Percentiles rank a stretch among this genome's conserved stretches.
These are phyloP conservation scores for Drosophila gunungcola DNA, from an alignment of 1,140 invertebrate genomes.

Conservation along the genomic window DNA sequence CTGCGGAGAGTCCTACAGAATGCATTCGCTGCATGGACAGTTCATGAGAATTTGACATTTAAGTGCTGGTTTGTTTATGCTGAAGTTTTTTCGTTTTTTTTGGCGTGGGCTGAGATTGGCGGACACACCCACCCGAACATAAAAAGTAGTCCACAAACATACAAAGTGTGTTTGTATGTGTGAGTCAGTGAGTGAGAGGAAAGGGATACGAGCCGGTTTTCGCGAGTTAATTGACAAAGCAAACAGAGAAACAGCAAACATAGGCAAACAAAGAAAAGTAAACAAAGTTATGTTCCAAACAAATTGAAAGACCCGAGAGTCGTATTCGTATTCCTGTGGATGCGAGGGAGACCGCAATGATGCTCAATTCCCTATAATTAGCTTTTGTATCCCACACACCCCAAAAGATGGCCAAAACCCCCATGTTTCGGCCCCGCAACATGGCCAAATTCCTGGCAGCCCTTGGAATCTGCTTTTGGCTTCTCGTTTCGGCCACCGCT, in stretches of 20 bases:
- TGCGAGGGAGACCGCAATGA: conserved; percentile 1
- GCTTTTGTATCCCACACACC: neutral
- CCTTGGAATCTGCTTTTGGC: conserved; percentile 39
- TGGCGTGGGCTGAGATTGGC: conserved; percentile 60
- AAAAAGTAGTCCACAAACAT: conserved; percentile 53
- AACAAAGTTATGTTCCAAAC: conserved; percentile 22
- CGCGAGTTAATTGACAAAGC: conserved; percentile 75
- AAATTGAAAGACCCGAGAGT: conserved; percentile 1
- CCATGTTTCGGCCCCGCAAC: conserved; percentile 1
- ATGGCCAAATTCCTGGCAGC: conserved; percentile 22
- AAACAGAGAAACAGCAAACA: conserved; percentile 57
- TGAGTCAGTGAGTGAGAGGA: conserved; percentile 24
- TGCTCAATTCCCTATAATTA: conserved; percentile 24
- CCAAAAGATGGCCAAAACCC: conserved; percentile 21
- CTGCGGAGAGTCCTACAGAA: conserved; percentile 22
- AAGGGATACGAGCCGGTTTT: conserved; percentile 61
- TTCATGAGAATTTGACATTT: conserved; percentile 82
- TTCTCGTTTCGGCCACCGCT: conserved; percentile 31
- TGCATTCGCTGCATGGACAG: conserved; percentile 28
- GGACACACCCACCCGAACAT: conserved; percentile 76
- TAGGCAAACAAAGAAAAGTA: conserved; percentile 37
- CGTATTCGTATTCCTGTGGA: neutral
- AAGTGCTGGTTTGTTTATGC: conserved; percentile 19
- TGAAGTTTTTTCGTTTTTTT: conserved; percentile 14
- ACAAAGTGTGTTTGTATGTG: conserved; percentile 22